Evolutionary conservation across 2,797 vertebrate species (phyloP).

Genomic region (Etheostoma nigrum): DNA sequence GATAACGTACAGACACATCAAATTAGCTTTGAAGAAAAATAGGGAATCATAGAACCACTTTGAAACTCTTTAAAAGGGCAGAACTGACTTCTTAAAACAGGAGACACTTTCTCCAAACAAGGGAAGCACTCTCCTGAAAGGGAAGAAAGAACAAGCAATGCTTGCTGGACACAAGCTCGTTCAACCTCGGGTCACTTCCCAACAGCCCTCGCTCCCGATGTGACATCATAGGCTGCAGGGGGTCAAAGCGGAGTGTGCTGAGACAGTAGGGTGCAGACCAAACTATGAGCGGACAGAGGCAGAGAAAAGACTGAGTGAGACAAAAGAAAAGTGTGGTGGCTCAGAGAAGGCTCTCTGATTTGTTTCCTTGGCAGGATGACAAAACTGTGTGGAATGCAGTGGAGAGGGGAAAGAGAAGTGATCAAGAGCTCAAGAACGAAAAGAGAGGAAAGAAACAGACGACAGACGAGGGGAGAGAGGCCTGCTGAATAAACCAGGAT

Average conservation of each 20-base stretch:
- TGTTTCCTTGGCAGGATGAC: constrained; percentile 91
- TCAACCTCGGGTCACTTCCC: constrained; percentile 68
- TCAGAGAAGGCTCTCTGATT: constrained; percentile 86
- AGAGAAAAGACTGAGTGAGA: constrained; percentile 63
- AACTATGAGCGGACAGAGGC: constrained; percentile 44
- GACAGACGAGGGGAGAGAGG: constrained; percentile 67
- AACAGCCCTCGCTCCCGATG: constrained; percentile 59
- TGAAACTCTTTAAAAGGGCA: constrained; percentile 74
- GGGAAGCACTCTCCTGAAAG: constrained; percentile 63
- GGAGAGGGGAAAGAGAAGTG: constrained; percentile 86
- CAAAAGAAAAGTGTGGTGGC: constrained; percentile 77
- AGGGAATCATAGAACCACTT: constrained; percentile 61
- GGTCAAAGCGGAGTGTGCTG: constrained; percentile 74
- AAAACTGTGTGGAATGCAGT: constrained; percentile 92
- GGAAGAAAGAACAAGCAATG: constrained; percentile 58
- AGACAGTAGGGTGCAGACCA: constrained; percentile 46
- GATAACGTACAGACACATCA: constrained; percentile 65
- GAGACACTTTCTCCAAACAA: constrained; percentile 76
- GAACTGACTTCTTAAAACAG: constrained; percentile 64
- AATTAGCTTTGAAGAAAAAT: constrained; percentile 60
- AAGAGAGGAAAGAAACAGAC: constrained; percentile 62
- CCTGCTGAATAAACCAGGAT: constrained; percentile 77
- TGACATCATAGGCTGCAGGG: constrained; percentile 72
- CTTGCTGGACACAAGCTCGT: constrained; percentile 69
- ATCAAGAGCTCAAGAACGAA: constrained; percentile 79